A percentile compares a stretch with the other conserved stretches of the same genome.
Conservation (phyloP, 2,888 invertebrate species). For the Bellardia bayeri region DNA sequence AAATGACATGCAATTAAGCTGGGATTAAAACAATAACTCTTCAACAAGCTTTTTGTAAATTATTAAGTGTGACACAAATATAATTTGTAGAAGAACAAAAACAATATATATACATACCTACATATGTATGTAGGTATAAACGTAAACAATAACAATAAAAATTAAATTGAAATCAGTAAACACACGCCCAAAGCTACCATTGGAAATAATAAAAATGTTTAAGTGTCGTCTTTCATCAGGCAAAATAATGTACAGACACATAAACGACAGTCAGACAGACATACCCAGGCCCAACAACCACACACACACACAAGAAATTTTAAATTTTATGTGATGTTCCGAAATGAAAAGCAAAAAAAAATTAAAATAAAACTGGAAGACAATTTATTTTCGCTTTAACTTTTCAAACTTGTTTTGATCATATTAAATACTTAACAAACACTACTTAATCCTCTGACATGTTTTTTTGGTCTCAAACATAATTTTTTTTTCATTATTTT, state of each 20-base stretch:
- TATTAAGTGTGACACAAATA: constrained; percentile 59
- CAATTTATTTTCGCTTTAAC: constrained; percentile 10
- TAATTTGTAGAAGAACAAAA: constrained; percentile 29
- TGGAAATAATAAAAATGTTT: constrained; percentile 37
- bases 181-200: constrained; percentile 49
- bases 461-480: not conserved
- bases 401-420: constrained; percentile 56
- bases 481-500: constrained; percentile 8
- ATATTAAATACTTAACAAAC: constrained; percentile 66
- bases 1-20: constrained; percentile 21
- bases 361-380: not conserved
- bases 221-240: constrained; percentile 7
- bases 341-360: not conserved
- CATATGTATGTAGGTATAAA: not conserved
- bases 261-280: not conserved
- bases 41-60: constrained; percentile 37
- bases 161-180: constrained; percentile 38
- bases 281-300: not conserved
- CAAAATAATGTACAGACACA: not conserved
- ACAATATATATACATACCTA: not conserved
- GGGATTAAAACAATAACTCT: constrained; percentile 30
- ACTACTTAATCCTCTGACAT: constrained; percentile 62
- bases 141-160: constrained; percentile 37
- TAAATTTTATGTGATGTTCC: constrained; percentile 49
- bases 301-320: constrained; percentile 38